Evolutionary conservation across 2,888 invertebrate species (phyloP).

Genomic region (Philonicus albiceps): DNA sequence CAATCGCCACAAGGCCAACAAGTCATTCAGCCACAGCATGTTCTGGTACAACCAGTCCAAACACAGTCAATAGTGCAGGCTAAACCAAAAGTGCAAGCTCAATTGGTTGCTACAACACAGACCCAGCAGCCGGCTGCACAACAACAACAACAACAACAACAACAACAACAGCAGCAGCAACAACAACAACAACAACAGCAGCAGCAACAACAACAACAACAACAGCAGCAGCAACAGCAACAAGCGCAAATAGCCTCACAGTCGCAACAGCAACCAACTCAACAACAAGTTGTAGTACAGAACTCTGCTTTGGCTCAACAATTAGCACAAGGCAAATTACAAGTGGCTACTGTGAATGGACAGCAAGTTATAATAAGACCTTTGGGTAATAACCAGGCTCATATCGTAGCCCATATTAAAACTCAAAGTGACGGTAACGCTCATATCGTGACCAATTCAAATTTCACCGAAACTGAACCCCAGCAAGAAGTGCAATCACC

Average conservation of each 20-base stretch:
- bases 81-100: slow-evolving; percentile 54
- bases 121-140: slow-evolving; percentile 52
- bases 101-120: slow-evolving; percentile 53
- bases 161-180: slow-evolving; percentile 57
- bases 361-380: slow-evolving; percentile 85
- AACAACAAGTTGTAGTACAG: slow-evolving; percentile 76
- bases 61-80: slow-evolving; percentile 46
- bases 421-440: slow-evolving; percentile 66
- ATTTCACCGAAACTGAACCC: slow-evolving; percentile 50
- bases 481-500: slow-evolving; percentile 46
- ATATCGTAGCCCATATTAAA: slow-evolving; percentile 78
- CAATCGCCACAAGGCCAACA: slow-evolving; percentile 52
- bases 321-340: slow-evolving; percentile 82
- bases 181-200: slow-evolving; percentile 58
- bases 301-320: slow-evolving; percentile 81
- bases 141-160: slow-evolving; percentile 59
- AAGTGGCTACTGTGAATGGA: slow-evolving; percentile 83
- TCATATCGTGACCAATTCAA: slow-evolving; percentile 60
- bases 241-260: slow-evolving; percentile 55
- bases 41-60: slow-evolving; percentile 43
- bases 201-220: slow-evolving; percentile 49
- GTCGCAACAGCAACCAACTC: slow-evolving; percentile 55
- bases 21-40: slow-evolving; percentile 45
- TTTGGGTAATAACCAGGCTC: slow-evolving; percentile 79
- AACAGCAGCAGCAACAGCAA: slow-evolving; percentile 60